phyloP scores from a whole-genome alignment of 2,113 vertebrate genomes.

The Pipa parva region DNA sequence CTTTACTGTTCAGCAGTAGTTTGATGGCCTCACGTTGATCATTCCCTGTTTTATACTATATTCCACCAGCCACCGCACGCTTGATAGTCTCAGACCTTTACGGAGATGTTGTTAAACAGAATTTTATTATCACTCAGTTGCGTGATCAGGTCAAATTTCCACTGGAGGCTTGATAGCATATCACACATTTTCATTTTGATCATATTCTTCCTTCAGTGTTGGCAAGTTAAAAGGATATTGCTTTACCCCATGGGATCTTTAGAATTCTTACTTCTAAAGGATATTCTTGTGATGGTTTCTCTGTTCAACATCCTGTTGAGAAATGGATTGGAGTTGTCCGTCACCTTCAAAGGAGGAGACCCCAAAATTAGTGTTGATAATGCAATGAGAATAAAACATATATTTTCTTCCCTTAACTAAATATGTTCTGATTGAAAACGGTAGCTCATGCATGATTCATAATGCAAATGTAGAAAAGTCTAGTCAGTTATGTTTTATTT shows the following conservation, averaged over 20 bases:
- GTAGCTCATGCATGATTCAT: conserved; percentile 36
- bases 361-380: conserved; percentile 29
- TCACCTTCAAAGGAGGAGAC: conserved; percentile 27
- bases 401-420: conserved; percentile 13
- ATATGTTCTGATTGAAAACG: conserved; percentile 21
- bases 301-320: conserved; percentile 61
- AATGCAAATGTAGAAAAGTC: conserved; percentile 20
- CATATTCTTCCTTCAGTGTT: conserved; percentile 25
- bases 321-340: conserved; percentile 46
- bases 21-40: no score
- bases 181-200: conserved; percentile 40
- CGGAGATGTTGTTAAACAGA: conserved; percentile 26
- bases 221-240: conserved; percentile 42
- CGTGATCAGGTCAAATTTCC: conserved; percentile 37
- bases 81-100: conserved; percentile 1
- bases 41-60: background rate
- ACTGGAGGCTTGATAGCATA: conserved; percentile 32
- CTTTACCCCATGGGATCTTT: conserved; percentile 39
- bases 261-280: conserved; percentile 40
- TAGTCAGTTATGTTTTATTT: conserved; percentile 32
- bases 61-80: background rate
- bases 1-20: no score
- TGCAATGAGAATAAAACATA: conserved; percentile 37
- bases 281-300: conserved; percentile 56
- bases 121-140: conserved; percentile 34